A percentile compares a stretch with the other conserved stretches of the same genome.
These are phyloP conservation scores for Trichonephila clavipes DNA, from an alignment of 1,140 invertebrate genomes.

Conservation along the genomic window DNA sequence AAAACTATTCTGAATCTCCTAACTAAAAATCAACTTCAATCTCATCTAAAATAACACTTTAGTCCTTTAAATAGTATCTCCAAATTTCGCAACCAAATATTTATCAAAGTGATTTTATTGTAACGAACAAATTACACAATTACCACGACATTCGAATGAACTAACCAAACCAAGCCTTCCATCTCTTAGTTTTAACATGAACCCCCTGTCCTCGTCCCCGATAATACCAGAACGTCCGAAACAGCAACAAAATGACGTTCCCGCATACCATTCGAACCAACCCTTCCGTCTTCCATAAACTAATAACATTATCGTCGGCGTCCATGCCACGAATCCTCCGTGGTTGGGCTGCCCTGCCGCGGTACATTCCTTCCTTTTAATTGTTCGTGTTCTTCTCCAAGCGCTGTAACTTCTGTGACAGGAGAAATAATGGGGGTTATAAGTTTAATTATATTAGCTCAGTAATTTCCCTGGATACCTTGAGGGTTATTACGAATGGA, in stretches of 20 bases:
- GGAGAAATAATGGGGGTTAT: conserved; percentile 38
- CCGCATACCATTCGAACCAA: conserved; percentile 9
- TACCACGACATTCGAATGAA: background rate
- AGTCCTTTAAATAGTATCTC: no score
- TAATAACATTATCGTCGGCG: conserved; percentile 32
- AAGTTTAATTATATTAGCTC: conserved; percentile 73
- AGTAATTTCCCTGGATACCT: conserved; percentile 73
- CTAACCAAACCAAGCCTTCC: background rate
- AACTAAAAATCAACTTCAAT: no score
- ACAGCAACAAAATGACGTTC: no score
- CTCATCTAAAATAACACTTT: no score
- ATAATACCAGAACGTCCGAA: background rate
- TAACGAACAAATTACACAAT: background rate
- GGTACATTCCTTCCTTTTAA: conserved; percentile 59
- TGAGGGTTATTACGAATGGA: conserved; percentile 63
- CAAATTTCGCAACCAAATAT: no score
- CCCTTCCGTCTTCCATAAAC: background rate
- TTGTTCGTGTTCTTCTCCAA: conserved; percentile 39
- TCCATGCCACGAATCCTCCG: background rate
- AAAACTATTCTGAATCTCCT: no score
- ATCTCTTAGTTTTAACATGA: background rate
- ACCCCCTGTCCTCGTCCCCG: background rate
- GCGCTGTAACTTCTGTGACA: conserved; percentile 11
- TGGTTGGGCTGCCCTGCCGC: background rate
- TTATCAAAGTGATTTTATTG: no score